Evolutionary conservation across 2,113 vertebrate genomes (phyloP).

Genomic region (Propithecus coquereli): DNA sequence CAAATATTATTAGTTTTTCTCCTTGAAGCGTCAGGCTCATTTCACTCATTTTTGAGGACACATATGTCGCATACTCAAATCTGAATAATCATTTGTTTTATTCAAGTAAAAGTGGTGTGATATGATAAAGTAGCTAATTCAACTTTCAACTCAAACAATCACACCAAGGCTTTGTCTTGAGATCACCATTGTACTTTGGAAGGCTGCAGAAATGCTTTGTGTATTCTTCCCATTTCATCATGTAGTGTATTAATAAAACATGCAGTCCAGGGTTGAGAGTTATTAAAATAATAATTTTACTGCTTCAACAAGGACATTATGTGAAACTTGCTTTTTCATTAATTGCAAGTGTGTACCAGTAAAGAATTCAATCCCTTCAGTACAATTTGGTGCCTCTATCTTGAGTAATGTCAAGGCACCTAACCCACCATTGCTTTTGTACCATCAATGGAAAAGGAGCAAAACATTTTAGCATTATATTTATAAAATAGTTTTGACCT

Average conservation of each 20-base stretch:
- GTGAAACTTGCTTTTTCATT: background rate
- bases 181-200: background rate
- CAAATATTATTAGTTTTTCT: background rate
- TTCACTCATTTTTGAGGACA: background rate
- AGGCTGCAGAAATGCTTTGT: background rate
- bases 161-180: background rate
- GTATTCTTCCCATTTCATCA: background rate
- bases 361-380: background rate
- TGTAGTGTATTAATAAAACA: background rate
- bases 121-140: background rate
- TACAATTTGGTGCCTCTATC: background rate
- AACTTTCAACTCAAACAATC: background rate
- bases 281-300: background rate
- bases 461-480: background rate
- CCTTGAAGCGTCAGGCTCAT: background rate
- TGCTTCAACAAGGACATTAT: background rate
- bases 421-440: background rate
- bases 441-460: background rate
- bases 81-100: constrained; percentile 15
- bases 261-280: background rate
- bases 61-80: background rate
- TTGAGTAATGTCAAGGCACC: background rate
- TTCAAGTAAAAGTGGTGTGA: background rate
- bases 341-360: background rate
- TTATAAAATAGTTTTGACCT: background rate